Evolutionary conservation across 2,888 invertebrate species (phyloP).

Genomic region (Peribatodes rhomboidaria): DNA sequence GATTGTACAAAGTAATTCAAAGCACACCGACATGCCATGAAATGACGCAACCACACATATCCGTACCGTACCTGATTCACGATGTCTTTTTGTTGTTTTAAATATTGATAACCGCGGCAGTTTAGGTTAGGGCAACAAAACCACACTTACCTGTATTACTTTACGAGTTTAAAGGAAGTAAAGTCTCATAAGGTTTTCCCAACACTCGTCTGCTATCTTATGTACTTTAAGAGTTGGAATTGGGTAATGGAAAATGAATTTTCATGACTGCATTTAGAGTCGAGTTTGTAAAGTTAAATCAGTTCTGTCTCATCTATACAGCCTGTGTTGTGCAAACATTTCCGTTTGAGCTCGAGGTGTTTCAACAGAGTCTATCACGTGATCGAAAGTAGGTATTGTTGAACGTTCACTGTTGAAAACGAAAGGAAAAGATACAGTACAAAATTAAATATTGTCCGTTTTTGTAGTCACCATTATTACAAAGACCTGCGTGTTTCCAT

Average conservation of each 20-base stretch:
- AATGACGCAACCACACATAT: no score
- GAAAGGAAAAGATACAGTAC: conserved; percentile 38
- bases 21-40: no score
- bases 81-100: background rate
- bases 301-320: conserved; percentile 27
- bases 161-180: background rate
- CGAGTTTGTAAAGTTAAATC: conserved; percentile 14
- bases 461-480: no score
- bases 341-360: conserved; percentile 39
- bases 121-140: background rate
- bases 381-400: conserved; percentile 44
- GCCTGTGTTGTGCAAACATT: conserved; percentile 57
- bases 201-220: background rate
- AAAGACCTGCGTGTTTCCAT: no score
- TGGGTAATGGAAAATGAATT: background rate
- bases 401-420: conserved; percentile 39
- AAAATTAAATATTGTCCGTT: no score
- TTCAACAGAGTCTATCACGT: conserved; percentile 53
- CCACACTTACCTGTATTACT: background rate
- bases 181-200: background rate
- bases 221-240: background rate
- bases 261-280: background rate
- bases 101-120: background rate
- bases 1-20: no score
- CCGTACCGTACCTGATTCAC: no score